Evolutionary conservation across 2,113 vertebrate genomes (phyloP).

Genomic region (Ranitomeya variabilis): DNA sequence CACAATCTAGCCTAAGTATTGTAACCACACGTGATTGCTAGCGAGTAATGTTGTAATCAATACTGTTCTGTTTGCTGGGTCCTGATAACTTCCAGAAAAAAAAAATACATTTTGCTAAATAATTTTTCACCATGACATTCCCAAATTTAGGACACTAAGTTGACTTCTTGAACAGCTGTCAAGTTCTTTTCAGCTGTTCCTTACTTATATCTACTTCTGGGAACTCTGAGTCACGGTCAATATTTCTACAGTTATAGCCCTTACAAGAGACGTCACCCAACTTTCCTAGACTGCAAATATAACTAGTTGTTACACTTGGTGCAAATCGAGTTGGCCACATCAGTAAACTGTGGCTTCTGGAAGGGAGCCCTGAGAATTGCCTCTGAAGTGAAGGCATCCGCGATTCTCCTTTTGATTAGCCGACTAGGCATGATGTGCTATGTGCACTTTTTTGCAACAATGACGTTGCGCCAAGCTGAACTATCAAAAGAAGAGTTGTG

Average conservation of each 20-base stretch:
- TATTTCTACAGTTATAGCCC: neutral
- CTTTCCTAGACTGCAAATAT: neutral
- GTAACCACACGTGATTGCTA: neutral
- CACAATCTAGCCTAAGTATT: neutral
- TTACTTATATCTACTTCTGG: neutral
- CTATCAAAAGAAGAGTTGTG: too few relatives aligned
- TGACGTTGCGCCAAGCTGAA: too few relatives aligned
- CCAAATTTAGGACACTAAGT: neutral
- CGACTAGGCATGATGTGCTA: too few relatives aligned
- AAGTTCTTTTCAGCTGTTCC: neutral
- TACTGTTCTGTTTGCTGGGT: neutral
- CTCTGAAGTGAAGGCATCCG: too few relatives aligned
- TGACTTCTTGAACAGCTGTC: neutral
- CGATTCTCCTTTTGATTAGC: too few relatives aligned
- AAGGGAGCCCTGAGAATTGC: too few relatives aligned
- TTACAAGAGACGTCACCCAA: neutral
- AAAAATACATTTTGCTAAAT: neutral
- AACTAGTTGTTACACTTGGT: neutral
- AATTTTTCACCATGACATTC: neutral
- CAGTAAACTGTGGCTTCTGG: too few relatives aligned
- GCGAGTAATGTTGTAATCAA: neutral
- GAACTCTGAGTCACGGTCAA: neutral
- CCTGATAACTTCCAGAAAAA: neutral
- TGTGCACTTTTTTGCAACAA: too few relatives aligned
- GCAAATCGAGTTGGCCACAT: too few relatives aligned